These are phyloP conservation scores for Varanus salvator DNA, from an alignment of 2,113 vertebrate species.

Conservation along the genomic window DNA sequence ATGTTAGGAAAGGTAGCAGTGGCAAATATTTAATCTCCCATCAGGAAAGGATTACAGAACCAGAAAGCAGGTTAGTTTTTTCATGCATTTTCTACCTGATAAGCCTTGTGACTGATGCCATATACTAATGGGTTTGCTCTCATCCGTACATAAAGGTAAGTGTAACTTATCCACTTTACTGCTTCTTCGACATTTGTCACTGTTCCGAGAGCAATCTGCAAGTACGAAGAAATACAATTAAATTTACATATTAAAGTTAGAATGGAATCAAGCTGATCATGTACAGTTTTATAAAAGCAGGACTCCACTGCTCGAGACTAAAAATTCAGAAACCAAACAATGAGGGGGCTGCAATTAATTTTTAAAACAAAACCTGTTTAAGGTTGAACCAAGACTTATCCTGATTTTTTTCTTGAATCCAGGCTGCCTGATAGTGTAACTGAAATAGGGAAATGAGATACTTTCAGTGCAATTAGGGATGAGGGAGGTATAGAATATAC, in stretches of 20 bases:
- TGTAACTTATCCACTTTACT: constrained; percentile 98
- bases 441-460: neutral
- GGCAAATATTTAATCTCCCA: constrained; percentile 81
- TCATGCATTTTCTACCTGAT: constrained; percentile 86
- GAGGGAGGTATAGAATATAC: too few relatives aligned
- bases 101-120: constrained; percentile 95
- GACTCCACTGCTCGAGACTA: neutral
- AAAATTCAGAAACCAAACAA: neutral
- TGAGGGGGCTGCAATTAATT: neutral
- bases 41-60: constrained; percentile 75
- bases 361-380: neutral
- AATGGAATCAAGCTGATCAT: constrained; percentile 39
- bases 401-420: neutral
- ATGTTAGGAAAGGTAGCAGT: constrained; percentile 69
- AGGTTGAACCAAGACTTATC: neutral
- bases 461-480: neutral
- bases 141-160: constrained; percentile 97
- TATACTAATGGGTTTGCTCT: constrained; percentile 97
- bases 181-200: constrained; percentile 98
- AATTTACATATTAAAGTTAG: constrained; percentile 54
- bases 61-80: constrained; percentile 61
- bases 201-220: constrained; percentile 93
- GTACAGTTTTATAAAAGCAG: neutral
- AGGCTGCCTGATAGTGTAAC: neutral
- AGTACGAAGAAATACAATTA: constrained; percentile 67